Percentiles rank a stretch among this genome's conserved stretches.
Evolutionary conservation across 2,797 vertebrate genomes (phyloP).

Genomic region (Telmatherina bonti): DNA sequence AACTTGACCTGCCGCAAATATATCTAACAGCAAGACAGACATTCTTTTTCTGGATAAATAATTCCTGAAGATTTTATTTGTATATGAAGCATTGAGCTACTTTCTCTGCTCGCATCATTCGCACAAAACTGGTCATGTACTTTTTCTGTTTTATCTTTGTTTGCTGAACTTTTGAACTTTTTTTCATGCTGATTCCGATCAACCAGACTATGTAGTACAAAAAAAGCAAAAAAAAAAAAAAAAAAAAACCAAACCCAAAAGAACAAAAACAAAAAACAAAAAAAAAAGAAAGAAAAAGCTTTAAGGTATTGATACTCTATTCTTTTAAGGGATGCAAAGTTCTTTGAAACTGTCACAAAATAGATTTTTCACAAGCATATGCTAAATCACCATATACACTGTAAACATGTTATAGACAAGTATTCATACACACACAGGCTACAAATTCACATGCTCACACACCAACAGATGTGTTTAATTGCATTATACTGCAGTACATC

Average conservation of each 20-base stretch:
- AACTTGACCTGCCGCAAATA: too few relatives aligned
- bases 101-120: too few relatives aligned
- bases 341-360: not conserved
- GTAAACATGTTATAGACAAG: not conserved
- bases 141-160: not conserved
- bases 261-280: too few relatives aligned
- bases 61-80: too few relatives aligned
- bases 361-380: not conserved
- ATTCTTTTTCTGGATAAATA: too few relatives aligned
- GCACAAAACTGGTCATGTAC: too few relatives aligned
- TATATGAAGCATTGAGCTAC: too few relatives aligned
- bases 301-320: not conserved
- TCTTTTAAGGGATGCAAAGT: not conserved
- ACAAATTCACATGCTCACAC: conserved; percentile 4
- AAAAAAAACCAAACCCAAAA: too few relatives aligned
- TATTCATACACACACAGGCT: not conserved
- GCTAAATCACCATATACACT: not conserved
- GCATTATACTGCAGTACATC: conserved; percentile 24
- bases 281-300: not conserved
- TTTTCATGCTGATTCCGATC: not conserved
- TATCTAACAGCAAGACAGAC: too few relatives aligned
- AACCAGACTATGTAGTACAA: too few relatives aligned
- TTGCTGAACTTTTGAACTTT: too few relatives aligned
- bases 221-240: too few relatives aligned
- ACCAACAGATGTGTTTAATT: conserved; percentile 45